Evolutionary conservation across 2,113 vertebrate genomes (phyloP).

Genomic region (Dromiciops gliroides): DNA sequence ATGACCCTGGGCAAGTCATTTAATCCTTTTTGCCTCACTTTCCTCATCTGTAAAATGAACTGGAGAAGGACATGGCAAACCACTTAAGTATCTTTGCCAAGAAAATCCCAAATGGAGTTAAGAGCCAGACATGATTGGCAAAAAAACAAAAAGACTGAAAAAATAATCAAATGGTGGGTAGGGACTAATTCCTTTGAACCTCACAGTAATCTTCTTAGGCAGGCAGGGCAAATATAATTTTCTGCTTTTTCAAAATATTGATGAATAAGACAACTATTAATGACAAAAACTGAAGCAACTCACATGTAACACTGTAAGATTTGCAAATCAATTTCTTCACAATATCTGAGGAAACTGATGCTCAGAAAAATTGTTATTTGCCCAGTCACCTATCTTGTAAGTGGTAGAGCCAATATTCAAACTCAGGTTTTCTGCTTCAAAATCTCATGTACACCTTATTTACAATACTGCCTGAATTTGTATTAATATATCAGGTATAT

Average conservation of each 20-base stretch:
- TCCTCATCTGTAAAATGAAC: neutral
- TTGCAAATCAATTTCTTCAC: neutral
- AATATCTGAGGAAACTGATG: neutral
- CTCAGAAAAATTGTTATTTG: neutral
- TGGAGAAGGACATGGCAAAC: neutral
- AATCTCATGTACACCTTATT: neutral
- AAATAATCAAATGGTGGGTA: neutral
- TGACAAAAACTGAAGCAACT: neutral
- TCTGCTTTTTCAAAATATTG: neutral
- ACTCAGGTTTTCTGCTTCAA: neutral
- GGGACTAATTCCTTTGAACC: neutral
- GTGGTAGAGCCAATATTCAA: neutral
- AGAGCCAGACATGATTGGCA: neutral
- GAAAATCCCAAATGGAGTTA: neutral
- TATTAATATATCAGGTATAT: neutral
- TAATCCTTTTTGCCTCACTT: neutral
- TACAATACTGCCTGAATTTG: neutral
- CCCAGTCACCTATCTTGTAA: neutral
- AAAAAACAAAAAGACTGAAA: neutral
- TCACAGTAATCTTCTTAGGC: neutral
- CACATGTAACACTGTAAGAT: neutral
- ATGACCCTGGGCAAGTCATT: neutral
- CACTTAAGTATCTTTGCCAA: neutral
- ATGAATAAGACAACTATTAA: neutral
- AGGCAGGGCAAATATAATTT: neutral